A percentile compares a stretch with the other conserved stretches of the same genome.
Evolutionary conservation across 2,113 vertebrate genomes (phyloP).

Genomic region (Donacobius atricapilla): DNA sequence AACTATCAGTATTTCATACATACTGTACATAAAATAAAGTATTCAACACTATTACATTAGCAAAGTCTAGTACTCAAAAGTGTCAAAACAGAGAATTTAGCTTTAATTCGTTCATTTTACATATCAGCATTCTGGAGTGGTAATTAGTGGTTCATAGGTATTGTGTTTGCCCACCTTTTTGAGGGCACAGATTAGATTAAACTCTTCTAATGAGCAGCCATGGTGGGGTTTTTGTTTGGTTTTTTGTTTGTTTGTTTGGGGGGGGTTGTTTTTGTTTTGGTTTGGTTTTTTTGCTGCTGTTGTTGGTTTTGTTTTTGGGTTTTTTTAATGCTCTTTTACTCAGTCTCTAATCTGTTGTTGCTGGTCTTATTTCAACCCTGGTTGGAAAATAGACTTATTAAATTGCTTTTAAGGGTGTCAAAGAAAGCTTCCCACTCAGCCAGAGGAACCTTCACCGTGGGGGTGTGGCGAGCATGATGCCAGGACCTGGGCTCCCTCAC

Average conservation of each 20-base stretch:
- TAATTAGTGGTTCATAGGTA: background rate
- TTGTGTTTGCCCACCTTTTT: background rate
- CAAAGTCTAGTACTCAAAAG: background rate
- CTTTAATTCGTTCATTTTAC: background rate
- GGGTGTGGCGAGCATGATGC: background rate
- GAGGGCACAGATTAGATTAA: background rate
- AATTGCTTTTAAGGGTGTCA: background rate
- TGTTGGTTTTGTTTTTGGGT: background rate
- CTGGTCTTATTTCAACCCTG: background rate
- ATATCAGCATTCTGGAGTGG: background rate
- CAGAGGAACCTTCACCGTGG: background rate
- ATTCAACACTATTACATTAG: background rate
- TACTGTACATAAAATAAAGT: background rate
- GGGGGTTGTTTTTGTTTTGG: too few relatives aligned
- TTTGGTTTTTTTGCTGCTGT: too few relatives aligned
- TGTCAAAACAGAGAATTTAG: background rate
- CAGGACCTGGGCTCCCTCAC: background rate
- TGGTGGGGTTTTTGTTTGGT: background rate
- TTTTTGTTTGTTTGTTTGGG: too few relatives aligned
- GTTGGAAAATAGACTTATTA: background rate
- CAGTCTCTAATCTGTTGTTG: background rate
- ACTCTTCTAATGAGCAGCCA: background rate
- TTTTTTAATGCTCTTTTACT: background rate
- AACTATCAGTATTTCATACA: background rate
- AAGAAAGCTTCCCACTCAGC: background rate